Conservation (phyloP, 2,888 invertebrate species). For the Anthrax anthrax region DNA sequence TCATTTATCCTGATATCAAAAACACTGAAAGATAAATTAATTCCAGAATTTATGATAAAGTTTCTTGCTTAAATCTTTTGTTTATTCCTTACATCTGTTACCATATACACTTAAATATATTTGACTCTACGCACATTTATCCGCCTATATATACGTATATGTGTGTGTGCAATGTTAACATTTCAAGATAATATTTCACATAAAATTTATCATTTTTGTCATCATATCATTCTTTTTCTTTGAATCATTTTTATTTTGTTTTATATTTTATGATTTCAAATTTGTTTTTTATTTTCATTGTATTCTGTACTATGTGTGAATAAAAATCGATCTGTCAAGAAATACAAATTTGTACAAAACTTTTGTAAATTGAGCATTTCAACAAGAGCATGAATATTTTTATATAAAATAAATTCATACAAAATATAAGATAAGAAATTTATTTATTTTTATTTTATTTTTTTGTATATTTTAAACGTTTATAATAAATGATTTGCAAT, state of each 20-base stretch:
- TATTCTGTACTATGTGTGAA: not conserved
- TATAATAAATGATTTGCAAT: no score
- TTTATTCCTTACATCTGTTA: no score
- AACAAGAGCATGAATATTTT: not conserved
- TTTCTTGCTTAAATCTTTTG: slow-evolving; percentile 6
- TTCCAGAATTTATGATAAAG: not conserved
- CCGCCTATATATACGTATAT: no score
- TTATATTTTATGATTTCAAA: not conserved
- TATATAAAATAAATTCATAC: no score
- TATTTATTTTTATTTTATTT: no score
- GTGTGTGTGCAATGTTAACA: no score
- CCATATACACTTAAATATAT: no score
- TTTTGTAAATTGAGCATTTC: slow-evolving; percentile 5
- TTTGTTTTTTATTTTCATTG: no score
- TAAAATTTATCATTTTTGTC: not conserved
- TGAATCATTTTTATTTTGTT: not conserved
- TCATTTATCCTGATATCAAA: no score
- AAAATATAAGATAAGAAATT: no score
- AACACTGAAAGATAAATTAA: not conserved
- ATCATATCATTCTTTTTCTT: not conserved
- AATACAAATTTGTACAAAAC: slow-evolving; percentile 9
- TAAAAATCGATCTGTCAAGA: slow-evolving; percentile 9
- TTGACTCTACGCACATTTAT: no score
- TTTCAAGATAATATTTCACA: not conserved
- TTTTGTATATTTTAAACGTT: no score